A percentile compares a stretch with the other conserved stretches of the same genome.
Conservation (phyloP, 2,888 invertebrate genomes). For the Cinara cedri region DNA sequence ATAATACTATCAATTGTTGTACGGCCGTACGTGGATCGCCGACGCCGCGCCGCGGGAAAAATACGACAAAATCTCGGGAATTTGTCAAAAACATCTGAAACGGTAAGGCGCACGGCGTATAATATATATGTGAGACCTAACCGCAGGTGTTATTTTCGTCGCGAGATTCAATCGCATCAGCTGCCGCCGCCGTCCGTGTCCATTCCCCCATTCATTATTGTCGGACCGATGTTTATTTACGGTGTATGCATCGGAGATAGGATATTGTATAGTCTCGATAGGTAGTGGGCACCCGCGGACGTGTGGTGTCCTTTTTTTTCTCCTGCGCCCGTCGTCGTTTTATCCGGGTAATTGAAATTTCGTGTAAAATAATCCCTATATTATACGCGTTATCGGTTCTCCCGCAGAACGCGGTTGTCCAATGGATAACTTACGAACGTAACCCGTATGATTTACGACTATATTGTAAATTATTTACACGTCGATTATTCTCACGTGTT, state of each 20-base stretch:
- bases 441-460: not conserved
- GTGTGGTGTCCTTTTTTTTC: conserved; percentile 17
- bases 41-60: not conserved
- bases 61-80: conserved; percentile 18
- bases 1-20: no score
- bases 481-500: no score
- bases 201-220: not conserved
- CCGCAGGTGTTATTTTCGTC: conserved; percentile 43
- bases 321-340: not conserved
- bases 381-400: no score
- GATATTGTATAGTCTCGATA: not conserved
- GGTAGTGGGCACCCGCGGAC: not conserved
- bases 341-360: conserved; percentile 33
- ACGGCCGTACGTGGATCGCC: no score
- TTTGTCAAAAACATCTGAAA: conserved; percentile 32
- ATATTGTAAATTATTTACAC: no score
- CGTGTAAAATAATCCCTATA: not conserved
- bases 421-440: not conserved
- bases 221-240: conserved; percentile 42
- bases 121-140: not conserved
- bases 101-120: not conserved
- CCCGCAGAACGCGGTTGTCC: no score
- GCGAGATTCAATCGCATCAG: conserved; percentile 49
- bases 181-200: not conserved
- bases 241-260: not conserved